Evolutionary conservation across 2,113 vertebrate genomes (phyloP).

Genomic region (Meles meles): DNA sequence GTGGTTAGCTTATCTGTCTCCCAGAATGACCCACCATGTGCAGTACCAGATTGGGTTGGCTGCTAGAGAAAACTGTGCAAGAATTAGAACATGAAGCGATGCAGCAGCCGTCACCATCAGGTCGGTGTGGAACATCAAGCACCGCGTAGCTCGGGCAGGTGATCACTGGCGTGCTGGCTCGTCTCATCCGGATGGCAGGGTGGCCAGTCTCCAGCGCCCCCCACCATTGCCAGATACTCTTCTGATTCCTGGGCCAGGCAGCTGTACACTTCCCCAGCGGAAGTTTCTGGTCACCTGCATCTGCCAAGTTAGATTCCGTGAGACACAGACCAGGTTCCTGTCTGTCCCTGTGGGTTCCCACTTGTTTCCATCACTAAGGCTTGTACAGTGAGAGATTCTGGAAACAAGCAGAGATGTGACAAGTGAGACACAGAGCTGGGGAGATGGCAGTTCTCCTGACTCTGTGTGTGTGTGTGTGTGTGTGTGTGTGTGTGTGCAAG

Average conservation of each 20-base stretch:
- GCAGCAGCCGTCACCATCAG: neutral
- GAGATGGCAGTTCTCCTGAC: neutral
- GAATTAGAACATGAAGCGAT: neutral
- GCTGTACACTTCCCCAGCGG: too few species aligned
- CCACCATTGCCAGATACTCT: neutral
- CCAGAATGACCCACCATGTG: neutral
- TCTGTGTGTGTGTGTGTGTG: too few species aligned
- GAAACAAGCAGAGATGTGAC: neutral
- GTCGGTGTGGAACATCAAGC: too few species aligned
- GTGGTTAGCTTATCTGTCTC: neutral
- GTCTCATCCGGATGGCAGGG: fast-evolving
- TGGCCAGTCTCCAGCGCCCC: neutral
- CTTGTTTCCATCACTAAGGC: neutral
- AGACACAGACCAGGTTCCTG: neutral
- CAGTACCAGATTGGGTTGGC: neutral
- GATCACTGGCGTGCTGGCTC: neutral
- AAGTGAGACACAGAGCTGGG: neutral
- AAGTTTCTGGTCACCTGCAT: neutral
- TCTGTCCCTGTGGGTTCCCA: neutral
- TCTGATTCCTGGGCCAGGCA: neutral
- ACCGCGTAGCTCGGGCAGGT: fast-evolving
- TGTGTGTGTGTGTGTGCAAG: neutral
- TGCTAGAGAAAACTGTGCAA: neutral
- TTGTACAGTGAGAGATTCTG: neutral
- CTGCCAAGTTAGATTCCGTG: neutral